Percentiles rank a stretch among this genome's conserved stretches.
Conservation (phyloP, 1,140 invertebrate species). For the Mizuhopecten yessoensis region DNA sequence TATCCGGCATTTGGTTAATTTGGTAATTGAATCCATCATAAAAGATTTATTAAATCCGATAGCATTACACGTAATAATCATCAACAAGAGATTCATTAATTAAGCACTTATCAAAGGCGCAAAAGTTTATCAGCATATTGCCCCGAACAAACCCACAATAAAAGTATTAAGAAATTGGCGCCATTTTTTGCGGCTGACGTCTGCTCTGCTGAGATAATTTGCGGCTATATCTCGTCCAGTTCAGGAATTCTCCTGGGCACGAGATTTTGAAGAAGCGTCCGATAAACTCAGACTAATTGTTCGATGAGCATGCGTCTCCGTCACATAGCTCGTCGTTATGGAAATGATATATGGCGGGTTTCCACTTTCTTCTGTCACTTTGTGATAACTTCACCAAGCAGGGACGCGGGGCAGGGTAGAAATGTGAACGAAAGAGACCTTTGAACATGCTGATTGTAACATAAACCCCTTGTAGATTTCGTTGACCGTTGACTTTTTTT, state of each 20-base stretch:
- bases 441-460: constrained; percentile 38
- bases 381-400: background rate
- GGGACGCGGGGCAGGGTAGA: background rate
- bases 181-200: background rate
- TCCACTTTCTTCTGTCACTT: constrained; percentile 25
- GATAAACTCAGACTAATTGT: constrained; percentile 17
- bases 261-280: constrained; percentile 32
- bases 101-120: background rate
- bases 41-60: background rate
- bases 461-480: background rate
- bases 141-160: background rate
- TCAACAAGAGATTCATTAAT: background rate
- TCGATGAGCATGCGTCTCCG: background rate
- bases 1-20: background rate
- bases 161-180: background rate
- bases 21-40: background rate
- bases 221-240: background rate
- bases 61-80: background rate
- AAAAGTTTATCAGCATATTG: background rate
- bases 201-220: background rate
- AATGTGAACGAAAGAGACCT: background rate
- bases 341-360: background rate
- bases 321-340: background rate
- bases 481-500: background rate
- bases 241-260: background rate